Conservation (phyloP, 2,888 invertebrate genomes). For the Gibbula magus region DNA sequence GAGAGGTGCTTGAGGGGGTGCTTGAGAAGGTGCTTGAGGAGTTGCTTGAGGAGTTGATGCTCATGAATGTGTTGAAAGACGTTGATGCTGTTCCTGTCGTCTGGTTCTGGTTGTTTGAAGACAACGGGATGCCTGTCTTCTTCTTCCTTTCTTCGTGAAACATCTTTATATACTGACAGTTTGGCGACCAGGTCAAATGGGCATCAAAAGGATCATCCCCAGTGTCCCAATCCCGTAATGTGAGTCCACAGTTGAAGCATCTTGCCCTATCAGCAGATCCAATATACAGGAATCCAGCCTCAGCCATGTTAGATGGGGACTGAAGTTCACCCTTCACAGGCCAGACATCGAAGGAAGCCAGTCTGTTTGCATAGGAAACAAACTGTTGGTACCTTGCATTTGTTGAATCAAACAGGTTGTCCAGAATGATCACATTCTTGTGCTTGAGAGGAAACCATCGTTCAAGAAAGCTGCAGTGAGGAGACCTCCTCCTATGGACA, state of each 20-base stretch:
- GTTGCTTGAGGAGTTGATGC: too few relatives aligned
- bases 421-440: too few relatives aligned
- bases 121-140: not conserved
- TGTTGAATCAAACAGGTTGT: not conserved
- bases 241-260: conserved; percentile 7
- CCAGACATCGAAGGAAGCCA: not conserved
- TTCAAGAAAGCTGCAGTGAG: not conserved
- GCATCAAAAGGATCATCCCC: not conserved
- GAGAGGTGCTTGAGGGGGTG: not conserved
- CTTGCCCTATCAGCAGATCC: not conserved
- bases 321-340: not conserved
- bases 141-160: not conserved
- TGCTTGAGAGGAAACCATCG: not conserved
- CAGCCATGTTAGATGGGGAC: not conserved
- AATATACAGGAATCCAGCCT: not conserved
- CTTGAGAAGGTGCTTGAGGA: not conserved
- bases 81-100: not conserved
- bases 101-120: too few relatives aligned
- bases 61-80: not conserved
- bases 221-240: conserved; percentile 13
- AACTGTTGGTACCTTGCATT: not conserved
- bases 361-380: not conserved
- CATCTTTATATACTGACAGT: not conserved
- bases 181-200: not conserved
- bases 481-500: not conserved